These are phyloP conservation scores for Miltochrista miniata DNA, from an alignment of 2,888 invertebrate genomes.

Conservation along the genomic window DNA sequence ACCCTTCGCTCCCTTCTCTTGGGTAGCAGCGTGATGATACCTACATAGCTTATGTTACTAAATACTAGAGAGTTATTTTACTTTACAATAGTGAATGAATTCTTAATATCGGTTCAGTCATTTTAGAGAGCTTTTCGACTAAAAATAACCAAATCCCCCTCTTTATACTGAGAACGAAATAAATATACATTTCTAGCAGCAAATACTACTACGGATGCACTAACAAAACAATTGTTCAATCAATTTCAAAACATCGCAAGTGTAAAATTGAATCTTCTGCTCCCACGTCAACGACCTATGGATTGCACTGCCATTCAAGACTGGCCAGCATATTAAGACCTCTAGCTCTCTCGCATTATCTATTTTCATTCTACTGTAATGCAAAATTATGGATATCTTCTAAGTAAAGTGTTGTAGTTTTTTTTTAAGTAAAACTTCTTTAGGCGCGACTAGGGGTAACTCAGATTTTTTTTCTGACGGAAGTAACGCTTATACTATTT, in stretches of 20 bases:
- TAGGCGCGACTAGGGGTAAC: too few species aligned
- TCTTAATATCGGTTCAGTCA: too few species aligned
- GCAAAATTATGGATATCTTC: conserved; percentile 22
- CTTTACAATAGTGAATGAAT: too few species aligned
- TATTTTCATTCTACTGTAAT: conserved; percentile 1
- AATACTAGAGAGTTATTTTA: too few species aligned
- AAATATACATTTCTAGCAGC: neutral
- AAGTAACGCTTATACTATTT: too few species aligned
- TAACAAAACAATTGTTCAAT: neutral
- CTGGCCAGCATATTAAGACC: conserved; percentile 32
- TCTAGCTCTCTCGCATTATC: conserved; percentile 11
- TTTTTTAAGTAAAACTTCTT: conserved; percentile 10
- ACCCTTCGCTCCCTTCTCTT: too few species aligned
- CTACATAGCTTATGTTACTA: too few species aligned
- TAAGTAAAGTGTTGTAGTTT: conserved; percentile 15
- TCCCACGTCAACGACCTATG: conserved; percentile 48
- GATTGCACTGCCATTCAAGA: conserved; percentile 39
- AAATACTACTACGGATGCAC: neutral
- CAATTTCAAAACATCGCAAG: conserved; percentile 16
- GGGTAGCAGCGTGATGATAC: too few species aligned
- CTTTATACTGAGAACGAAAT: too few species aligned
- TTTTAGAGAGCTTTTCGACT: too few species aligned
- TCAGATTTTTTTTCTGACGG: too few species aligned
- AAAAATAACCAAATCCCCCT: too few species aligned
- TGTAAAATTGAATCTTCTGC: conserved; percentile 20